Base-by-base conservation (phyloP, 2,888 invertebrate species). In the Eledona agricola region DNA sequence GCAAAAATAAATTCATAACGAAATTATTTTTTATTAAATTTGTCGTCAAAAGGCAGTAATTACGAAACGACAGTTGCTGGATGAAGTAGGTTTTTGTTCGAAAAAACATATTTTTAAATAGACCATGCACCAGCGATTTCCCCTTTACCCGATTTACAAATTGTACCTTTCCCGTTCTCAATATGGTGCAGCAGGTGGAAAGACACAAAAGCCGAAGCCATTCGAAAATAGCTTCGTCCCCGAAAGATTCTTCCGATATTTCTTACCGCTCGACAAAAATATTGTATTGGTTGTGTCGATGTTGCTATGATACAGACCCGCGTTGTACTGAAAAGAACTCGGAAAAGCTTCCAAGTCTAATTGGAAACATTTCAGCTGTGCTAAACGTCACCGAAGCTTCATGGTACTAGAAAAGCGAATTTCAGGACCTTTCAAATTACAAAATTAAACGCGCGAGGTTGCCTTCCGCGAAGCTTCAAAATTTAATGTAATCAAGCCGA, bases 401-500 rank as follows among this genome's bases (percentile, higher is more conserved):
- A 28, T n/a, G 28, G 29, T 29, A 42, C 19, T 17, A 42, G 42
- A 12, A 20, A 11, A 7, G 28, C 7, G n/a, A 28, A n/a, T n/a
- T n/a, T 4, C 13, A 20, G 28, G 34, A 29, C 29, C 13, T 29
- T 3, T 11, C n/a, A n/a, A 20, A 9, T 29, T 17, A 13, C 31
- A 31, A 31, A 31, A 42, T 31, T 29, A 29, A 42, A 22, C 29
- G 42, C n/a, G n/a, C n/a, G n/a, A n/a, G 20, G 42, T 29, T 19
- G 42, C 29, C 31, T 42, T 42, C 22, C 20, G 31, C 9, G 42
- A 42, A 42, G 42, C 42, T 42, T 42, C 42, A 42, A 42, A 42
- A 42, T 42, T 42, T 42, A 42, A 29, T 29, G 42, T 29, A 42
- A 42, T 42, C 42, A 42, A 42, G 19, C 13, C 31, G 20, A 13